Base-by-base conservation (phyloP, 1,140 invertebrate genomes). In the Sweltsa coloradensis region DNA sequence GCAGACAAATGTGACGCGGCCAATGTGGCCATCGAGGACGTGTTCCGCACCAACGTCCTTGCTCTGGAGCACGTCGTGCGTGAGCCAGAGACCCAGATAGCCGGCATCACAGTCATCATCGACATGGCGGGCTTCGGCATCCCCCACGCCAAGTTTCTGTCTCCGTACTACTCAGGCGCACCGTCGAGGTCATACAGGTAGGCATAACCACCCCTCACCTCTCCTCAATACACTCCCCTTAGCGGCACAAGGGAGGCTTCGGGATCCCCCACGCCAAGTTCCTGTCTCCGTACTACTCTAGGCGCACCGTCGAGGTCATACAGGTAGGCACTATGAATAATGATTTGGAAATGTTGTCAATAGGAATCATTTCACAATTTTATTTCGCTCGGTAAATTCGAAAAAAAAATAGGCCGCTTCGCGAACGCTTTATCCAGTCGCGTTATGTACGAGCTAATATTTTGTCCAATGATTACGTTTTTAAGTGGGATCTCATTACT, bases 71-170 rank as follows among this genome's bases (percentile, higher is more conserved):
- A 69, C 27, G 61, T 68, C 44, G 64, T 68, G 1, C 58, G 61
- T 22, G 64, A 69, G 31, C 54, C 62, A 3, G 58, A 65, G 49
- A 67, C 67, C 7, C 70, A 72, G 57, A 60, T 71, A 11, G 55
- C 62, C 1, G 70, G 70, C 2, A 51, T 69, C 1, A 57, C 63
- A 11, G 57, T 66, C 23, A 57, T 72, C 16, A 50, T 70, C 6
- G 70, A 72, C 50, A 63, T 71, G 59, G 58, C 57, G 23, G 66
- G 66, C n/a, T 47, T 47, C 37, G 59, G 64, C 21, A 51, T 68
- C 14, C 63, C 66, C 39, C 68, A 72, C 47, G 66, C 67, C 6
- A 61, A 64, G 41, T 65, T 69, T 48, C 60, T 67, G 36, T 67
- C 68, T 11, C 68, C 68, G 3, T 64, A 68, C 51, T 64, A 67